Evolutionary conservation across 2,888 invertebrate species (phyloP).

Genomic region (Agonum fuliginosum): DNA sequence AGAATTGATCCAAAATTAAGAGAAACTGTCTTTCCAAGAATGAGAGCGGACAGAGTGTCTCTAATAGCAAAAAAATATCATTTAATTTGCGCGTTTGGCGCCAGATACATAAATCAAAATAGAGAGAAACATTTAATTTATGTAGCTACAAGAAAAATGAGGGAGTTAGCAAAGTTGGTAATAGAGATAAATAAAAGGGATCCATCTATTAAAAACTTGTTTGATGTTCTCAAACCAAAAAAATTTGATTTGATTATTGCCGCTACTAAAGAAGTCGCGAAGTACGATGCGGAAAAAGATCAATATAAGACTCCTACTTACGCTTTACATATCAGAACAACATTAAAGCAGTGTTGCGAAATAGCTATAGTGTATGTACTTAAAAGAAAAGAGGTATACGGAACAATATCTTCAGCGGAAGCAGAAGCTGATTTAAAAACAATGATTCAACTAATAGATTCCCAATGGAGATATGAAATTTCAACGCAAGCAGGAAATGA

Average conservation of each 20-base stretch:
- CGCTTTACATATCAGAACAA: constrained; percentile 64
- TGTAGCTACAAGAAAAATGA: constrained; percentile 61
- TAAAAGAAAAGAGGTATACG: constrained; percentile 61
- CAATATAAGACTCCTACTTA: constrained; percentile 61
- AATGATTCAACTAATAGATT: constrained; percentile 61
- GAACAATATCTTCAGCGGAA: constrained; percentile 53
- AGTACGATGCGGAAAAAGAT: constrained; percentile 63
- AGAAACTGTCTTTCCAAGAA: constrained; percentile 56
- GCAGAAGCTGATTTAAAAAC: constrained; percentile 63
- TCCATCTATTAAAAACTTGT: constrained; percentile 60
- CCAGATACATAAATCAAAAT: constrained; percentile 62
- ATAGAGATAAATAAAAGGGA: constrained; percentile 61
- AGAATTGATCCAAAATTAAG: constrained; percentile 59
- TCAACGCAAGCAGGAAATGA: constrained; percentile 61
- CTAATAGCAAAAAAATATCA: constrained; percentile 52
- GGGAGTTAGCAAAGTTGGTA: constrained; percentile 60
- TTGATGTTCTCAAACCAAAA: constrained; percentile 60
- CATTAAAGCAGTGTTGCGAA: constrained; percentile 64
- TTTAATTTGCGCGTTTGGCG: constrained; percentile 61
- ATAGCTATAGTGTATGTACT: constrained; percentile 62
- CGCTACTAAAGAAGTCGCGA: constrained; percentile 62
- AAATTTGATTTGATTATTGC: constrained; percentile 61
- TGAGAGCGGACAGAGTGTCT: constrained; percentile 58
- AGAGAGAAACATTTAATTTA: constrained; percentile 63
- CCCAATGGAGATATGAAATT: constrained; percentile 60